phyloP scores from a whole-genome alignment of 1,140 invertebrate species.

The Zaprionus gabonicus region DNA sequence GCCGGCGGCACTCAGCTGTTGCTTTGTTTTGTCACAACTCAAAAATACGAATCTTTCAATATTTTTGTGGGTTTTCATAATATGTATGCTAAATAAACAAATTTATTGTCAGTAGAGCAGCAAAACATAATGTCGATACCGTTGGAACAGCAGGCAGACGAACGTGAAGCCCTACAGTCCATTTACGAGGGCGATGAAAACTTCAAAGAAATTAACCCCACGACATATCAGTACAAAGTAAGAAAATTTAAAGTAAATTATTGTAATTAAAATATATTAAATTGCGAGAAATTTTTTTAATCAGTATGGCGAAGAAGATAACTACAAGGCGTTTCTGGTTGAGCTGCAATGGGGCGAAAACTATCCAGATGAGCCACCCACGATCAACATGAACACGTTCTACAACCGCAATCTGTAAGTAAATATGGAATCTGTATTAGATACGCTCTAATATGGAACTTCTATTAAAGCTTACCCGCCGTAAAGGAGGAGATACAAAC shows the following conservation, averaged over 20 bases:
- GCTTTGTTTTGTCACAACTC: conserved; percentile 62
- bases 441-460: not conserved
- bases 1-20: conserved; percentile 55
- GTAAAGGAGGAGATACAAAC: conserved; percentile 90
- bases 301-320: conserved; percentile 93
- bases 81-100: conserved; percentile 25
- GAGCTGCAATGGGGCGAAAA: conserved; percentile 94
- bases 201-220: conserved; percentile 92
- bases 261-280: not conserved
- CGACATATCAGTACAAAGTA: conserved; percentile 96
- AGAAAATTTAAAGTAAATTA: conserved; percentile 39
- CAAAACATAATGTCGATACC: conserved; percentile 85
- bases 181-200: conserved; percentile 97
- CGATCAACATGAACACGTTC: conserved; percentile 95
- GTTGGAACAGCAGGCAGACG: conserved; percentile 92
- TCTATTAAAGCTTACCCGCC: conserved; percentile 86
- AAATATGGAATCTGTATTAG: not conserved
- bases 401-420: conserved; percentile 97
- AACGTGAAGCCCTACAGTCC: conserved; percentile 94
- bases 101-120: conserved; percentile 17
- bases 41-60: conserved; percentile 35
- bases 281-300: conserved; percentile 62
- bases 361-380: conserved; percentile 93
- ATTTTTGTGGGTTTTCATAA: conserved; percentile 16
- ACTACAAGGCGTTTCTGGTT: conserved; percentile 92